Percentiles rank a stretch among this genome's conserved stretches.
These are phyloP conservation scores for Pristionchus exspectatus DNA, from an alignment of 2,888 invertebrate genomes.

Conservation along the genomic window DNA sequence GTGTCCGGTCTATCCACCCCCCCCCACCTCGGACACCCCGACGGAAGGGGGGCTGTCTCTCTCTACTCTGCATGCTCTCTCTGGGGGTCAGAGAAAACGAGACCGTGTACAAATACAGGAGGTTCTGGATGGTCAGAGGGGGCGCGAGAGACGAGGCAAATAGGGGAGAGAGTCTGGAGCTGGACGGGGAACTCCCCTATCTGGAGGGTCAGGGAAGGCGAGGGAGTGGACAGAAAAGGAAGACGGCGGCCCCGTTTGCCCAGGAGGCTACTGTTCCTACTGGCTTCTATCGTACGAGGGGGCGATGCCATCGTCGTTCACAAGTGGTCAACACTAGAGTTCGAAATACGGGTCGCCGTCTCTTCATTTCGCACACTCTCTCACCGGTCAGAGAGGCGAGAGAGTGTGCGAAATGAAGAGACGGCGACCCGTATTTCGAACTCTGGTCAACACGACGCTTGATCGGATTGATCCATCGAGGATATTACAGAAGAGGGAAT, in stretches of 20 bases:
- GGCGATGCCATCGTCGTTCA: neutral
- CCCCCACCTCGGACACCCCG: neutral
- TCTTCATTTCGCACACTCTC: too few species aligned
- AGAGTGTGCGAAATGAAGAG: too few species aligned
- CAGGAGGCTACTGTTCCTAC: constrained; percentile 46
- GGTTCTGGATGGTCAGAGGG: neutral
- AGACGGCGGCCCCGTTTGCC: neutral
- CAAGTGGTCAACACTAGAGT: neutral
- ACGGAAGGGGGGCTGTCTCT: neutral
- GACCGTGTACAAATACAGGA: neutral
- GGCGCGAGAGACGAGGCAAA: neutral
- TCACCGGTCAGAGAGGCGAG: too few species aligned
- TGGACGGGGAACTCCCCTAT: too few species aligned
- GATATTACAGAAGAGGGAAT: too few species aligned
- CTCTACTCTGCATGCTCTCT: neutral
- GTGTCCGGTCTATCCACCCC: constrained; percentile 27
- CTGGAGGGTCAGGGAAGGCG: neutral
- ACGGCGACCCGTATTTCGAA: too few species aligned
- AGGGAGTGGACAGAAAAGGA: neutral
- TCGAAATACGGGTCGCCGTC: too few species aligned
- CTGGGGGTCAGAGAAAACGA: neutral
- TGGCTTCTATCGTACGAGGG: neutral
- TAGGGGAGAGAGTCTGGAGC: neutral
- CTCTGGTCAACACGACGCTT: neutral
- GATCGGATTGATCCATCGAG: too few species aligned